phyloP scores from a whole-genome alignment of 1,140 invertebrate species.

The Anoplolepis gracilipes region DNA sequence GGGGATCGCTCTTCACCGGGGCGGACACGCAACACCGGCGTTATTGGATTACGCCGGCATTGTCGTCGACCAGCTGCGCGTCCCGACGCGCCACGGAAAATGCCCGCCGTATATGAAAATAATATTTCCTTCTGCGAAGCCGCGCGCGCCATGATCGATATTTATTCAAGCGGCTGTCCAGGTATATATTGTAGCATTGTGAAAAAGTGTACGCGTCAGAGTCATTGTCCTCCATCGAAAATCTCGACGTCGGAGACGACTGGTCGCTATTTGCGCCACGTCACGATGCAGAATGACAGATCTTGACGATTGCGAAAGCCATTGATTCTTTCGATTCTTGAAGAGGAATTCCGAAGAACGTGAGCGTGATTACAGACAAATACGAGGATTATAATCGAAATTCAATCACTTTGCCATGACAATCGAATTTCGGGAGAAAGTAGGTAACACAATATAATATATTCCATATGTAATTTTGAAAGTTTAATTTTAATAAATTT shows the following conservation, averaged over 20 bases:
- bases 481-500: conserved; percentile 3
- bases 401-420: neutral
- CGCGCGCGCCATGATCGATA: conserved; percentile 76
- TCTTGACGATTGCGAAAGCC: conserved; percentile 17
- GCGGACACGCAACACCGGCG: conserved; percentile 64
- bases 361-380: neutral
- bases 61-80: conserved; percentile 74
- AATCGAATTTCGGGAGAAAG: neutral
- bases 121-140: conserved; percentile 77
- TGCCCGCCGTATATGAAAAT: conserved; percentile 79
- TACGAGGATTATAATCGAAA: neutral
- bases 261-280: conserved; percentile 42
- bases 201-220: conserved; percentile 39
- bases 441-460: too few relatives aligned
- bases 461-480: neutral
- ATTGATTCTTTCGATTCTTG: conserved; percentile 1
- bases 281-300: conserved; percentile 37
- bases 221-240: conserved; percentile 62
- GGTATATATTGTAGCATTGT: conserved; percentile 44
- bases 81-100: conserved; percentile 55
- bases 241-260: conserved; percentile 25
- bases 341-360: neutral
- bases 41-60: conserved; percentile 80
- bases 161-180: conserved; percentile 77
- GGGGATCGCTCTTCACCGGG: conserved; percentile 46